Evolutionary conservation across 2,888 invertebrate genomes (phyloP).

Genomic region (Laspeyria flexula): DNA sequence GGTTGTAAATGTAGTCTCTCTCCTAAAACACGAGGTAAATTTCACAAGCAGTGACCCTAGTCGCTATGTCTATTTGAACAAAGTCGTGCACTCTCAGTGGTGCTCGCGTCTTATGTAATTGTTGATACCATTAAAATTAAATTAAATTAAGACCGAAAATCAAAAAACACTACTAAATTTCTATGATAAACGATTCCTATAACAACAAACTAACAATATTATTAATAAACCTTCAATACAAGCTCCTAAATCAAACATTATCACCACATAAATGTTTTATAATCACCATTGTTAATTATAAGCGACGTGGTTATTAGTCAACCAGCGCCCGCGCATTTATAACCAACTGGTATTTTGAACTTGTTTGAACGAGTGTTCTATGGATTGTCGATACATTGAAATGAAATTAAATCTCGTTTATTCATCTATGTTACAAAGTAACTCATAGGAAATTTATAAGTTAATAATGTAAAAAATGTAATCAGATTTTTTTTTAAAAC

Average conservation of each 20-base stretch:
- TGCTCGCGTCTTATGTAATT: no score
- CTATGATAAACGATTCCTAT: neutral
- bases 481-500: no score
- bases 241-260: constrained; percentile 7
- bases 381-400: constrained; percentile 22
- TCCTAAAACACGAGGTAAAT: no score
- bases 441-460: no score
- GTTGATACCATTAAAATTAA: no score
- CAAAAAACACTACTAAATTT: neutral
- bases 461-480: no score
- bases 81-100: no score
- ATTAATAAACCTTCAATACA: constrained; percentile 4
- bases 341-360: constrained; percentile 35
- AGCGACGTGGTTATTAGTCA: constrained; percentile 43
- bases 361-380: constrained; percentile 25
- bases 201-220: neutral
- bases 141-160: neutral
- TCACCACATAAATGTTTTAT: constrained; percentile 40
- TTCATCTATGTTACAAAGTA: no score
- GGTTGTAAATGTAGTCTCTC: no score
- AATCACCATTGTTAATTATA: constrained; percentile 54
- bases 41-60: no score
- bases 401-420: no score
- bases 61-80: no score
- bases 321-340: constrained; percentile 36